Evolutionary conservation across 2,888 invertebrate genomes (phyloP), one percentile per base, ranked within the genome.

Genomic region (Rhabditoides inermis): DNA sequence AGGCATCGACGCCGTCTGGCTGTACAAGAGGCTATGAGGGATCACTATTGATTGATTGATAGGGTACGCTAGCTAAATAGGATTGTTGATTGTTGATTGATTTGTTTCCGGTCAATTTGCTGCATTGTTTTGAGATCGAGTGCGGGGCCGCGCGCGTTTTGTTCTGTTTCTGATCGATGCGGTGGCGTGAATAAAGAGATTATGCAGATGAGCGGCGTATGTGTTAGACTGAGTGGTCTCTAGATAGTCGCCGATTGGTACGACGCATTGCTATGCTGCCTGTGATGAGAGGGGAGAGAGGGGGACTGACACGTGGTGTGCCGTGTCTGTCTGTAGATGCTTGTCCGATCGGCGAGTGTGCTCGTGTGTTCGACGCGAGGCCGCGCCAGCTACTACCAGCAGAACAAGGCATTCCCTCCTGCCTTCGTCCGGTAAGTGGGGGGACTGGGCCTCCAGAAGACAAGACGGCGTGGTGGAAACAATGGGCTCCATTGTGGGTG

Each of bases 1-100:
- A 51, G 73, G 73, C 32, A 74, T 73, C 45, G 73, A 73, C 53
- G 58, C 72, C 12, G 71, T 71, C 3, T 73, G 73, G 73, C 61
- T 72, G 3, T 73, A 73, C 53, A 58, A 40, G 27, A 56, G 60
- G 44, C 32, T 20, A 22, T 53, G 6, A 25, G 37, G 27, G 25
- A 35, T 44, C 39, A 22, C 15, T 45, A 15, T 40, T 27, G 22
- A 45, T 7, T 30, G 12, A 26, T 23, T 18, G 5, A 18, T 2
- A 20, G 25, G 23, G 10, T n/a, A 15, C 30, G 18, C 25, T 42
- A 18, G 23, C 15, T 42, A 25, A 49, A 22, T 1, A 51, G 35
- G 41, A 27, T 15, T 44, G 12, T 10, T 40, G 25, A 26, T 44
- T 44, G 30, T 28, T 15, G 10, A 3, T 20, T 12, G 49, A 36